Base-by-base conservation (phyloP, 2,113 vertebrate genomes). In the Struthio camelus region DNA sequence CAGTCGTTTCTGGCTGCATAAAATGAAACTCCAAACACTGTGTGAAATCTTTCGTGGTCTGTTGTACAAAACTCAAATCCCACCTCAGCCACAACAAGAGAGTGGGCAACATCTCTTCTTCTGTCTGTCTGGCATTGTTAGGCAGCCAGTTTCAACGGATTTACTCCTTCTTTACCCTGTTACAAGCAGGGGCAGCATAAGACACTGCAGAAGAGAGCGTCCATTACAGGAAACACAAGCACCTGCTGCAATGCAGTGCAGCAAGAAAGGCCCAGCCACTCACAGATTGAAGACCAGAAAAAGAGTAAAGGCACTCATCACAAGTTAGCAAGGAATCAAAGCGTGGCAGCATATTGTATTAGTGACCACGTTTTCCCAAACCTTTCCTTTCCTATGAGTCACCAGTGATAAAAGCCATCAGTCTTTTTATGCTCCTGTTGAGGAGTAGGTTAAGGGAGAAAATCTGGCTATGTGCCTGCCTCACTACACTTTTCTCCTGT, bases 381-480 rank as follows among this genome's bases (percentile, higher is more conserved):
- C 11, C 46, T 51, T n/a, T 36, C 46, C 42, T 82, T 56, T 15
- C 53, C 40, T 1, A 2, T 4, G 34, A 51, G 44, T 59, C 48
- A 78, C 14, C 6, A 17, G 34, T 42, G 10, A 24, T 8, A 19
- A 22, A 1, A 15, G 7, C 56, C 1, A 1, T 19, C n/a, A 16
- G 36, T 54, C 17, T 6, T 20, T 11, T 15, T 25, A 1, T 14
- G 10, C 3, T 50, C 30, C 56, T 2, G 0, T 2, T 38, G 6
- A 50, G n/a, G 11, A 78, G 24, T 1, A 7, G 7, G 59, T 28
- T 8, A 36, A 67, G 18, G 7, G 17, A 66, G 6, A 36, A 64
- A 80, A 22, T 53, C 56, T 34, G 38, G 44, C 56, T 3, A 1
- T 6, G 11, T 17, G 34, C 44, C 65, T 51, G 8, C 13, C 30